Evolutionary conservation across 2,888 invertebrate genomes (phyloP), one percentile per base, ranked within the genome.

Genomic region (Ferrisia virgata): DNA sequence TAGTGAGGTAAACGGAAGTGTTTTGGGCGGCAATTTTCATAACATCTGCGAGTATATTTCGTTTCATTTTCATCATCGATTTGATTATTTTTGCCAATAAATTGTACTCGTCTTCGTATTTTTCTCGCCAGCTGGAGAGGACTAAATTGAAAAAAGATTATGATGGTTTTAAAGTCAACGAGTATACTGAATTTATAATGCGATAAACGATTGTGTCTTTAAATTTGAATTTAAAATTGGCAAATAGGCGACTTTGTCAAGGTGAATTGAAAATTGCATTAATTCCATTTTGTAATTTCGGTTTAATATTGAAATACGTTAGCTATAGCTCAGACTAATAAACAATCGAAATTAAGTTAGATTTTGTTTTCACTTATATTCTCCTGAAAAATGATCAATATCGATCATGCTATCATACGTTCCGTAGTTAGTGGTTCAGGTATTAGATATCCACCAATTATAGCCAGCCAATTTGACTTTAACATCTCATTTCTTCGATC

Each of bases 31-130:
- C 1, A 64, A 25, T 64, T 64, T 64, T 25, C 11, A 64, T 64
- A 64, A 64, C 58, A 64, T 64, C 58, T 64, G 58, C 58, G 58
- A 64, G 58, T 64, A 64, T 64, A 64, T 64, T 53, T 64, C 25
- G 28, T 64, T 64, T 64, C 25, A 25, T 64, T 64, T 64, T 64
- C 58, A 25, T 25, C 58, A 64, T 64, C 58, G 58, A 64, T 64
- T 64, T 64, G 58, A 64, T 64, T 64, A 64, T 64, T 64, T 64
- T 25, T 64, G 25, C 58, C 58, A 64, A 25, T 64, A 64, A 64
- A 64, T 64, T 64, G 58, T 25, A 64, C 28, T 43, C 43, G 43
- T 64, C 22, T 3, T 28, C 22, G 18, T 47, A 18, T 47, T 28
- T 64, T 64, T 64, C 18, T 53, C 25, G 25, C 9, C 8, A 13